Base-by-base conservation (phyloP, 2,113 vertebrate species). In the Pedetes capensis region DNA sequence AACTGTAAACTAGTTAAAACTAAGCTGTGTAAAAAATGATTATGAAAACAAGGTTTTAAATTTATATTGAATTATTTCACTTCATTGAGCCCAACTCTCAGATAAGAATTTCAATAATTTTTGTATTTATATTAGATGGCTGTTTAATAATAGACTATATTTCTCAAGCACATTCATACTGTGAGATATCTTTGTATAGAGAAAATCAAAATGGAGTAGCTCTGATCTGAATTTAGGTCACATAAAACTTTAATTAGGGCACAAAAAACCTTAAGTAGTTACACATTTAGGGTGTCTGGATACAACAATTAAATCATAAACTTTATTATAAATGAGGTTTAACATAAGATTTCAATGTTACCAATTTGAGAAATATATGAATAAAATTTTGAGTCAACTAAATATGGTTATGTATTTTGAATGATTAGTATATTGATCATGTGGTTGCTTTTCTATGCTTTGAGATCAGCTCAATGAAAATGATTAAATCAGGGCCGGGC, bases 401-500 rank as follows among this genome's bases (percentile, higher is more conserved):
- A 84, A 59, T 66, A 66, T 57, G 32, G 12, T 42, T 55, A 44
- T 13, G 11, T 2, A 92, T 79, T 39, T 81, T 68, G 13, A 75
- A 0, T 8, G 6, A 95, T 97, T 0, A 27, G 14, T 96, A 95
- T 94, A 61, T 4, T 0, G 49, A 94, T 87, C 25, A 92, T 91
- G 63, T 74, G 88, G 95, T 74, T 87, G 0, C 59, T 44, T 34
- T n/a, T 8, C 96, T 92, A 32, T 83, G 25, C 94, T 86, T 95
- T 97, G 71, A 86, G 95, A 94, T 98, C 37, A 53, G 93, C 90
- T 96, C 95, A 98, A n/a, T n/a, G n/a, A n/a, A n/a, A n/a, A n/a
- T n/a, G n/a, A n/a, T n/a, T n/a, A n/a, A n/a, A n/a, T n/a, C n/a
- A n/a, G n/a, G n/a, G n/a, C n/a, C n/a, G n/a, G n/a, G n/a, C n/a